Evolutionary conservation across 2,797 vertebrate species (phyloP), one percentile per base, ranked within the genome.

Genomic region (Lagocephalus sceleratus): DNA sequence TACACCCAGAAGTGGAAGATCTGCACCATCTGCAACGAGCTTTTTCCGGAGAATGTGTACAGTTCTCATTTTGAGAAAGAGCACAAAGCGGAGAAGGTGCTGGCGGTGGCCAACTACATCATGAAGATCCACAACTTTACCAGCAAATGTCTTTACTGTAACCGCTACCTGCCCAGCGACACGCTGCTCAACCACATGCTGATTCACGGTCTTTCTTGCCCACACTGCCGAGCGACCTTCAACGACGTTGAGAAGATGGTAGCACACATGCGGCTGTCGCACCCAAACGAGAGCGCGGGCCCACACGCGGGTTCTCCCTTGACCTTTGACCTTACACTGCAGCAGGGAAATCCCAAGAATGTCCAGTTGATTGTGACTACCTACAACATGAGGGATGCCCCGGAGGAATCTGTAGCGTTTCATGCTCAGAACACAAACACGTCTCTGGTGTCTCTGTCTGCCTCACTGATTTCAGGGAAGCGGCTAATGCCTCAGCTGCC

Each of bases 51-150:
- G 85, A 99, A 98, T 0, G 94, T 99, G 48, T 98, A 99, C 80
- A 97, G 95, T 19, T 91, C 94, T 63, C 97, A 99, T 83, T 99
- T 98, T 57, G 96, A 98, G 84, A 99, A 98, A 63, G 96, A 98
- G 84, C 96, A 99, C 88, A 98, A 99, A 84, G 96, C 97, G 0
- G 96, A 99, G 86, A 99, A 99, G 88, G 95, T 99, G 43, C 95
- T 95, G 0, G 97, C 97, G 0, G 95, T 98, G 52, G 97, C 97
- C 75, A 98, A 98, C 84, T 98, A 99, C 85, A 99, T 99, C 66
- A 98, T 98, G 97, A 98, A 99, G 88, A 99, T 99, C 86, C 96
- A 98, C 87, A 99, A 98, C 87, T 99, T 99, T 81, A 98, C 97
- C 85, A 98, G 96, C 89, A 98, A 98, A 91, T 99, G 97, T 91